Base-by-base conservation (phyloP, 2,113 vertebrate species). In the Corythornis vintsioides region DNA sequence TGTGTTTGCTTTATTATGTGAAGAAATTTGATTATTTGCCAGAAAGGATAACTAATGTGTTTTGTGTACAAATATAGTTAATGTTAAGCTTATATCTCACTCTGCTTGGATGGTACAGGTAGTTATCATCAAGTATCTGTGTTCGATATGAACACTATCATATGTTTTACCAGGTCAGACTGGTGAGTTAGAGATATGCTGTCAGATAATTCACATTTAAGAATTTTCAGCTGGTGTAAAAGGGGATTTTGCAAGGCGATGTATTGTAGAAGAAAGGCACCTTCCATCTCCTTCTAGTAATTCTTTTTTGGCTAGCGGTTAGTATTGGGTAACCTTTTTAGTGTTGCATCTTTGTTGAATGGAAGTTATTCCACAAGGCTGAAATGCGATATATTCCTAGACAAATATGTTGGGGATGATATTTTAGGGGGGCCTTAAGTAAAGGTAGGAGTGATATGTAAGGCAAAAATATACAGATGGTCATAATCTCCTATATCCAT, bases 401-500 rank as follows among this genome's bases (percentile, higher is more conserved):
- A 74, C 11, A 89, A 50, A 89, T 50, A 26, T 2, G 6, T 66
- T 63, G 42, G 22, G 25, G 43, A 80, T 21, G 25, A 88, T 66
- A 55, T 56, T 61, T 83, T n/a, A 1, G 4, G 4, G 66, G 70
- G n/a, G 8, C 19, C 24, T 85, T 88, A 45, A 77, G 40, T 35
- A 75, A 22, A 52, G 29, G 15, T 53, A 59, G 26, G 29, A 91
- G 33, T 79, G 74, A 75, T 2, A 2, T 50, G 25, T 57, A 29
- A 81, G 60, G n/a, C 57, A 85, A 70, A 95, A 95, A 55, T 77
- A 85, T 72, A 73, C 95, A 94, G 86, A 96, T 89, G 84, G 94
- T 52, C 84, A 69, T 92, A 93, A 95, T 96, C 92, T 94, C 75
- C 71, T 89, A 13, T 64, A 85, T 93, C 78, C 78, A 73, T 80